Percentiles rank a stretch among this genome's conserved stretches.
Evolutionary conservation across 2,113 vertebrate genomes (phyloP).

Genomic region (Chionodraco myersi): DNA sequence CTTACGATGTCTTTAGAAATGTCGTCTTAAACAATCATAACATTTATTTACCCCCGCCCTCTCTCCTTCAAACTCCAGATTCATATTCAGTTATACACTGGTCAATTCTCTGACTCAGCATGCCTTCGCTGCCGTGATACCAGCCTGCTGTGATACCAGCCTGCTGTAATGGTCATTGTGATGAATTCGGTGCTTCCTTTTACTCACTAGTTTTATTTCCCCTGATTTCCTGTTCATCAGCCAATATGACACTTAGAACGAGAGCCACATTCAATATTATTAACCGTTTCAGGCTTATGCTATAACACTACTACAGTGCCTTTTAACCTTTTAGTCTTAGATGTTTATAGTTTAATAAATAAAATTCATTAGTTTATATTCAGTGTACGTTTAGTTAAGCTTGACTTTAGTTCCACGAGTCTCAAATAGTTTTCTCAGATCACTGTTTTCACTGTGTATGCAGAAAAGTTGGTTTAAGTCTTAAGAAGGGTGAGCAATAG

Average conservation of each 20-base stretch:
- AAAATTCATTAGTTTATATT: slow-evolving; percentile 34
- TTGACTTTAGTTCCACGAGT: slow-evolving; percentile 31
- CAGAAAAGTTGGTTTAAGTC: slow-evolving; percentile 40
- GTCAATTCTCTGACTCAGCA: slow-evolving; percentile 37
- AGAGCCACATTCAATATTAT: slow-evolving; percentile 52
- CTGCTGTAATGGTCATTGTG: slow-evolving; percentile 81
- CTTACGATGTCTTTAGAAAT: slow-evolving; percentile 57
- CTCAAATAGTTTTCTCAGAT: slow-evolving; percentile 22
- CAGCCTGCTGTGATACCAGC: slow-evolving; percentile 68
- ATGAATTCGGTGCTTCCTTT: slow-evolving; percentile 28
- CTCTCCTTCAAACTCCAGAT: slow-evolving; percentile 8
- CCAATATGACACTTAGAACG: slow-evolving; percentile 43
- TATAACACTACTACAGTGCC: slow-evolving; percentile 68
- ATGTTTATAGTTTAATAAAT: slow-evolving; percentile 36
- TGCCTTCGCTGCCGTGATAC: slow-evolving; percentile 51
- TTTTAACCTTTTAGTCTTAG: slow-evolving; percentile 58
- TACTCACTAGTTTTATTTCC: slow-evolving; percentile 21
- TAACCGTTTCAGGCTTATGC: slow-evolving; percentile 30
- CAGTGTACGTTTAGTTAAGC: slow-evolving; percentile 39
- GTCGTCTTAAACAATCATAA: slow-evolving; percentile 63
- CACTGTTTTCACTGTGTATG: slow-evolving; percentile 31
- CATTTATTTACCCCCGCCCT: slow-evolving; percentile 26
- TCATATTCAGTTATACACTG: slow-evolving; percentile 55
- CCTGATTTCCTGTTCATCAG: slow-evolving; percentile 27
- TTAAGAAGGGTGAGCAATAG: slow-evolving; percentile 18